Evolutionary conservation across 2,797 vertebrate genomes (phyloP).

Genomic region (Siniperca scherzeri): DNA sequence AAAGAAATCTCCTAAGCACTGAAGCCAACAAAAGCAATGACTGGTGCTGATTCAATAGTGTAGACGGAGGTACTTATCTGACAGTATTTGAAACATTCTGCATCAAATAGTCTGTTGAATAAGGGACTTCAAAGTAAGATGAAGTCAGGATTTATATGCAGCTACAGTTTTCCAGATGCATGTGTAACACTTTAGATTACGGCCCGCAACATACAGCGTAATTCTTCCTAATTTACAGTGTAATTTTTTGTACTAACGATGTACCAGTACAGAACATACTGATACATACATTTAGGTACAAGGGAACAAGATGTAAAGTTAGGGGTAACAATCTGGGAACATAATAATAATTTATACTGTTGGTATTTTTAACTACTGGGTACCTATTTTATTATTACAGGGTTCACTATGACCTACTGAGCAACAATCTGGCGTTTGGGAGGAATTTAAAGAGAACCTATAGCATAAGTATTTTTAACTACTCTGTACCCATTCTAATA

Average conservation of each 20-base stretch:
- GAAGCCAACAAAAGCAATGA: slow-evolving; percentile 66
- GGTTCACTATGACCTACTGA: neutral
- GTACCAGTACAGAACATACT: neutral
- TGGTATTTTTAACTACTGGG: too few species aligned
- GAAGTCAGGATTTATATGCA: neutral
- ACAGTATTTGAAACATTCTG: neutral
- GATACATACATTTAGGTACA: neutral
- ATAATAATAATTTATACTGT: neutral
- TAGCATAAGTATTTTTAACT: too few species aligned
- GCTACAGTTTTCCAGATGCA: neutral
- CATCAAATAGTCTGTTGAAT: slow-evolving; percentile 7
- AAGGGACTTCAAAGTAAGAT: neutral
- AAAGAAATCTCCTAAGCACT: slow-evolving; percentile 50
- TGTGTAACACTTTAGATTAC: too few species aligned
- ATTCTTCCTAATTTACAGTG: neutral
- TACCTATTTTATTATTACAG: too few species aligned
- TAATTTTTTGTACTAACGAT: too few species aligned
- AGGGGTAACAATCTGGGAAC: neutral
- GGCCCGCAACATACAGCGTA: neutral
- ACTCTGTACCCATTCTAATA: neutral
- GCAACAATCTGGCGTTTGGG: neutral
- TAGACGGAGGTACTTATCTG: slow-evolving; percentile 12
- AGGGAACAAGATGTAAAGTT: neutral
- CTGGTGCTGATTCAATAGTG: slow-evolving; percentile 39
- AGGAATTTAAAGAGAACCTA: neutral